phyloP scores from a whole-genome alignment of 2,797 vertebrate genomes.

The Pipistrellus pygmaeus region DNA sequence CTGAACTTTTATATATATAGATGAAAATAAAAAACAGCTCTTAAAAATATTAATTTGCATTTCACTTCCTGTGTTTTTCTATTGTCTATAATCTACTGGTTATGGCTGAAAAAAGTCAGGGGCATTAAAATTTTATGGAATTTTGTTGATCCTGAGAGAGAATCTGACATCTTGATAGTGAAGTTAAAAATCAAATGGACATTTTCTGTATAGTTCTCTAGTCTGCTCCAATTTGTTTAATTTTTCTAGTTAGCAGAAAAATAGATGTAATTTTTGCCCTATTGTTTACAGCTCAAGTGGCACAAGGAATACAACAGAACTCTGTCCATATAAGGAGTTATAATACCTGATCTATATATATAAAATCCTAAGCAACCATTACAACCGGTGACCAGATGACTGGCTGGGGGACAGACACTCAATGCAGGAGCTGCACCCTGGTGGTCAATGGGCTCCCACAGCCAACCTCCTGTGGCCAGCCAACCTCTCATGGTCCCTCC shows the following conservation, averaged over 20 bases:
- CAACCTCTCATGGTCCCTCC: too few species aligned
- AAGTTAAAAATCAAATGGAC: slow-evolving; percentile 10
- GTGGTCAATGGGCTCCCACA: too few species aligned
- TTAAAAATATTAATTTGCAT: slow-evolving; percentile 9
- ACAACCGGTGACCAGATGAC: too few species aligned
- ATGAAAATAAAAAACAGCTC: not conserved
- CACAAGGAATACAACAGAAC: not conserved
- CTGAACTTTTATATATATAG: not conserved
- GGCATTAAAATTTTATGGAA: not conserved
- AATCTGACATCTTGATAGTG: not conserved
- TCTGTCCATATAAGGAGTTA: not conserved
- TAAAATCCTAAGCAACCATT: too few species aligned
- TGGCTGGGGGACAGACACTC: too few species aligned
- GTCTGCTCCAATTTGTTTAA: not conserved
- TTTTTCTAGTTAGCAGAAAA: not conserved
- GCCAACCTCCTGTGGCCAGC: too few species aligned
- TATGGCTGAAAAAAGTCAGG: not conserved
- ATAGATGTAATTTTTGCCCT: not conserved
- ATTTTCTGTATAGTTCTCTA: not conserved
- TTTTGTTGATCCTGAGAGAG: not conserved
- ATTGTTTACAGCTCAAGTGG: not conserved
- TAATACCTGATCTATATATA: not conserved
- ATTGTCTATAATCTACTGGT: not conserved
- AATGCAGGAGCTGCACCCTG: too few species aligned
- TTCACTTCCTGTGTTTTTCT: not conserved